Base-by-base conservation (phyloP, 2,888 invertebrate genomes). In the Oeneis ivallda region DNA sequence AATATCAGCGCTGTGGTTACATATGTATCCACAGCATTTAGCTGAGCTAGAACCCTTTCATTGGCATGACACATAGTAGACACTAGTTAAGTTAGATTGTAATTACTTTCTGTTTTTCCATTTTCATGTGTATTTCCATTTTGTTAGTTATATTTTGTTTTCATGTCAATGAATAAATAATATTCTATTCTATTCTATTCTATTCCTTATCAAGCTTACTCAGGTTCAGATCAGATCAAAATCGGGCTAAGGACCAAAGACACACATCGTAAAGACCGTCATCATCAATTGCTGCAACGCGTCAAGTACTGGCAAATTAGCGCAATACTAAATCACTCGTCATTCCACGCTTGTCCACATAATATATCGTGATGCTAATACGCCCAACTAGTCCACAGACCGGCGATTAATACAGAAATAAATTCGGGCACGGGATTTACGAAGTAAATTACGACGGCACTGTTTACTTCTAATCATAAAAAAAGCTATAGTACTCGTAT, bases 251-350 rank as follows among this genome's bases (percentile, higher is more conserved):
- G 49, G 49, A 26, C 19, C 8, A 9, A 15, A 11, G 11, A 11
- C 39, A 8, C 39, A 19, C 17, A 17, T 17, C 9, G 19, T 19
- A 13, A 13, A n/a, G n/a, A 6, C n/a, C 26, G n/a, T 50, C 26
- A 41, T n/a, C 26, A 7, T 43, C 11, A 58, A 45, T 47, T 32
- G 32, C 45, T 45, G 34, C 45, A 26, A 26, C 26, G 2, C 26
- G 26, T 26, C 26, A 56, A 56, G 39, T 19, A 56, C 39, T 56
- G 56, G 56, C 56, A 57, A 50, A 64, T 62, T 54, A 34, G 54
- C 13, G 45, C 37, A 62, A 37, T 54, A 47, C 62, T 54, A 62
- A 62, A 54, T 56, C 45, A 47, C 54, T 56, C 47, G 45, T 47
- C 56, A 41, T 56, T 65, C 43, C 41, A 61, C 61, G 56, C 32